phyloP scores from a whole-genome alignment of 2,113 vertebrate species.

The Baryphthengus martii region DNA sequence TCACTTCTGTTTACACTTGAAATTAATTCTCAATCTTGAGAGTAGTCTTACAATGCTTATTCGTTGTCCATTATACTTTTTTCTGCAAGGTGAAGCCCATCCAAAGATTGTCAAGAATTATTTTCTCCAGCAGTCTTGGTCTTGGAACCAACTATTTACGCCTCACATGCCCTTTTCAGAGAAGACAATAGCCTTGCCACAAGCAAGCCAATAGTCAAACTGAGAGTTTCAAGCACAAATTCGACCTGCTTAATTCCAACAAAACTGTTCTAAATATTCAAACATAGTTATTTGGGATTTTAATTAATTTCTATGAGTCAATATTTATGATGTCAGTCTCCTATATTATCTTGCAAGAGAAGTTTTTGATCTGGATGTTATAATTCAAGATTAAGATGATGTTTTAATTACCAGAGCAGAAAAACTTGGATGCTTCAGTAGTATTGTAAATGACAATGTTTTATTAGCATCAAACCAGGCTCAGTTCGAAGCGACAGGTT shows the following conservation, averaged over 20 bases:
- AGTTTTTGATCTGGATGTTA: neutral
- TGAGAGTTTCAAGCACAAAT: neutral
- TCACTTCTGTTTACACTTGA: neutral
- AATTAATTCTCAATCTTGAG: neutral
- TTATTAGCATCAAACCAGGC: neutral
- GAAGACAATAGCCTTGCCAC: neutral
- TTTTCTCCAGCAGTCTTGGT: neutral
- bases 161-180: neutral
- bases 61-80: neutral
- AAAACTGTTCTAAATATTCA: neutral
- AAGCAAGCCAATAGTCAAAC: too few relatives aligned
- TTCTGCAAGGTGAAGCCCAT: neutral
- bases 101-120: neutral
- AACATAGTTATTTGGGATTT: neutral
- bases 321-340: neutral
- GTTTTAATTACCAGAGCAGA: neutral
- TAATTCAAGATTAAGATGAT: neutral
- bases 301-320: neutral
- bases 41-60: neutral
- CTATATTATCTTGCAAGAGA: neutral
- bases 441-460: neutral
- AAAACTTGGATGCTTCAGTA: neutral
- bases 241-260: neutral
- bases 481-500: neutral
- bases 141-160: neutral